Percentiles rank a stretch among this genome's conserved stretches.
Evolutionary conservation across 2,888 invertebrate species (phyloP).

Genomic region (Nephrocerus scutellatus): DNA sequence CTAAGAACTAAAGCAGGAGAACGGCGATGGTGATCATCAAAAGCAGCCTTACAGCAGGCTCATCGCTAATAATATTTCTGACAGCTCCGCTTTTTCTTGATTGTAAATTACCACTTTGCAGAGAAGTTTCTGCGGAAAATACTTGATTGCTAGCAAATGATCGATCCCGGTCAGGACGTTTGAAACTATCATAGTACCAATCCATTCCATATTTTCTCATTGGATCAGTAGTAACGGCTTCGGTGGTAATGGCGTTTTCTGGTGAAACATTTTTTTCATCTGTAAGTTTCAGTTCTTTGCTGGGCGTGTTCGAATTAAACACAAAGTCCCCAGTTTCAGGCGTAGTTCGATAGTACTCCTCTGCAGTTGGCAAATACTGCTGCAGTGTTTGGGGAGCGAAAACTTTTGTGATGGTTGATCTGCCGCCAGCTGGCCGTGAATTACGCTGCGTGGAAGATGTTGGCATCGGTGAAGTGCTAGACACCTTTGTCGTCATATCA

Average conservation of each 20-base stretch:
- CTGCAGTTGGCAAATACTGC: slow-evolving; percentile 41
- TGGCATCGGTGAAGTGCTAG: no score
- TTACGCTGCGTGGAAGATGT: no score
- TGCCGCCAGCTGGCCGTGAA: slow-evolving; percentile 47
- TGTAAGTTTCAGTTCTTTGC: slow-evolving; percentile 22
- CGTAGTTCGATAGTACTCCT: slow-evolving; percentile 43
- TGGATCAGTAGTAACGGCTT: slow-evolving; percentile 5
- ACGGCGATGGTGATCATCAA: no score
- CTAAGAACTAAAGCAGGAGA: slow-evolving; percentile 15
- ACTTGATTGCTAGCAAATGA: no score
- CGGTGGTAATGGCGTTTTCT: slow-evolving; percentile 24
- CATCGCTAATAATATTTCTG: neutral
- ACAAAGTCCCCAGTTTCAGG: slow-evolving; percentile 30
- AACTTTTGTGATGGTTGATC: slow-evolving; percentile 58
- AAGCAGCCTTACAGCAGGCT: neutral
- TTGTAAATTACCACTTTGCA: no score
- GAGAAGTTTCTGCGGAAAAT: no score
- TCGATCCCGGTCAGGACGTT: no score
- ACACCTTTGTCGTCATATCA: no score
- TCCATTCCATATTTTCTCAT: slow-evolving; percentile 54
- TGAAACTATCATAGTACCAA: slow-evolving; percentile 82
- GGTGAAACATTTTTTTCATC: slow-evolving; percentile 35
- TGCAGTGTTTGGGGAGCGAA: slow-evolving; percentile 36
- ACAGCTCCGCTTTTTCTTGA: slow-evolving; percentile 30
- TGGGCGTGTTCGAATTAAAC: slow-evolving; percentile 20